phyloP scores from a whole-genome alignment of 2,888 invertebrate species.

The Scaptomyza flava region DNA sequence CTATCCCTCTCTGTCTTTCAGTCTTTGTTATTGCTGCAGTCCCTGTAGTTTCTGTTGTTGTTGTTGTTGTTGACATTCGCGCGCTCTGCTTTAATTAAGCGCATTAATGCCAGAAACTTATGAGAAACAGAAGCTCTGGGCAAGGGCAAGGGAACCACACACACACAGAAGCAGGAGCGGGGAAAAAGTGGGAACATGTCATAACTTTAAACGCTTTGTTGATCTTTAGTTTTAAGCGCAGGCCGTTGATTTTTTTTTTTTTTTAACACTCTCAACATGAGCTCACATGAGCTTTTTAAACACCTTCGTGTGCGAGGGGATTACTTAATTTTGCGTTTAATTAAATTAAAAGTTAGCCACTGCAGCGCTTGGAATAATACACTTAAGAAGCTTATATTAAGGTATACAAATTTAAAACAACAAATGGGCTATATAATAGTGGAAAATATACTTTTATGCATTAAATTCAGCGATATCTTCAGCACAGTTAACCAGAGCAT shows the following conservation, averaged over 20 bases:
- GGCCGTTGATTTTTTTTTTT: slow-evolving; percentile 37
- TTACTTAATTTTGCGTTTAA: slow-evolving; percentile 12
- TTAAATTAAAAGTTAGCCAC: neutral
- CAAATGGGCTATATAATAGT: neutral
- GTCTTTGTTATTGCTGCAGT: slow-evolving; percentile 11
- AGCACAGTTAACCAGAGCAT: slow-evolving; percentile 21
- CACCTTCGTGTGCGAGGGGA: slow-evolving; percentile 1
- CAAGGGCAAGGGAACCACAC: slow-evolving; percentile 3
- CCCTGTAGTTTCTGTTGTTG: slow-evolving; percentile 26
- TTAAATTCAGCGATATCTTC: neutral
- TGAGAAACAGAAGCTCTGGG: slow-evolving; percentile 43
- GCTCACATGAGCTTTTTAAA: neutral
- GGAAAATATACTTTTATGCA: neutral
- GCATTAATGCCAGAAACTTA: slow-evolving; percentile 77
- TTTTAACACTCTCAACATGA: slow-evolving; percentile 13
- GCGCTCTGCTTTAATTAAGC: slow-evolving; percentile 73
- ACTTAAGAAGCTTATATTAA: neutral
- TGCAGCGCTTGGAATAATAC: neutral
- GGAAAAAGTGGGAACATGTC: slow-evolving; percentile 39
- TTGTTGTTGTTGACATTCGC: slow-evolving; percentile 56
- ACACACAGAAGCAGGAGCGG: neutral
- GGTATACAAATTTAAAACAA: neutral
- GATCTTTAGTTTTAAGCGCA: slow-evolving; percentile 66
- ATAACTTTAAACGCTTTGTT: slow-evolving; percentile 74
- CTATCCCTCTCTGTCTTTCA: slow-evolving; percentile 3